Conservation (phyloP, 2,113 vertebrate genomes). For the Camelus dromedarius region DNA sequence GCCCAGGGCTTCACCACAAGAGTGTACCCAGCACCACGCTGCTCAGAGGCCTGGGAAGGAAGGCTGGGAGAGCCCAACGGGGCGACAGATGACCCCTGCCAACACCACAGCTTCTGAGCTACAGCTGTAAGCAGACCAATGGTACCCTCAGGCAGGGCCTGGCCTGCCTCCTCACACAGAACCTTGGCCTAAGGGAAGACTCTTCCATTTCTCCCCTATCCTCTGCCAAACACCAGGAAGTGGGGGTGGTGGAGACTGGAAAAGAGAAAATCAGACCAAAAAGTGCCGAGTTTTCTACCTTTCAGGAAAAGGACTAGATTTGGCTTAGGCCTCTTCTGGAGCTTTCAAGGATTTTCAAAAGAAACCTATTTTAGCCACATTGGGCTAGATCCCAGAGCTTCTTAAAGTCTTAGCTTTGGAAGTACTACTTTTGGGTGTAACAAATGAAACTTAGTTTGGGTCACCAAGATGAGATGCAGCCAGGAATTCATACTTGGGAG, state of each 20-base stretch:
- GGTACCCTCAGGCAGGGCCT: background rate
- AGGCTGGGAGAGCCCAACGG: background rate
- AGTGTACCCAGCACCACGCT: background rate
- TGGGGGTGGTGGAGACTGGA: background rate
- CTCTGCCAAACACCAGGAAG: constrained; percentile 19
- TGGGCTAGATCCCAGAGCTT: background rate
- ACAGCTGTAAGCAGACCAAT: background rate
- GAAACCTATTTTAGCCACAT: background rate
- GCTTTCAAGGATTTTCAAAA: constrained; percentile 55
- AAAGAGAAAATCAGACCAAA: constrained; percentile 6
- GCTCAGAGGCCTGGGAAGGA: background rate
- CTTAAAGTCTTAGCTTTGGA: constrained; percentile 51
- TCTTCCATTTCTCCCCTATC: background rate
- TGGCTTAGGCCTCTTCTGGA: background rate
- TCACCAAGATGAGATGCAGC: background rate
- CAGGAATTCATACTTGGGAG: background rate
- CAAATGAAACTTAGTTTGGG: constrained; percentile 9
- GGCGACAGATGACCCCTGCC: background rate
- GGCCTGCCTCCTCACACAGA: background rate
- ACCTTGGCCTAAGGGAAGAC: background rate
- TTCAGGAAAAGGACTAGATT: constrained; percentile 30
- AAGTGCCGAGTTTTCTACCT: background rate
- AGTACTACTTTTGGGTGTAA: background rate
- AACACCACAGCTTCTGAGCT: background rate
- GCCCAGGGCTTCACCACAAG: background rate